Evolutionary conservation across 2,797 vertebrate species (phyloP).

Genomic region (Salarias fasciatus): DNA sequence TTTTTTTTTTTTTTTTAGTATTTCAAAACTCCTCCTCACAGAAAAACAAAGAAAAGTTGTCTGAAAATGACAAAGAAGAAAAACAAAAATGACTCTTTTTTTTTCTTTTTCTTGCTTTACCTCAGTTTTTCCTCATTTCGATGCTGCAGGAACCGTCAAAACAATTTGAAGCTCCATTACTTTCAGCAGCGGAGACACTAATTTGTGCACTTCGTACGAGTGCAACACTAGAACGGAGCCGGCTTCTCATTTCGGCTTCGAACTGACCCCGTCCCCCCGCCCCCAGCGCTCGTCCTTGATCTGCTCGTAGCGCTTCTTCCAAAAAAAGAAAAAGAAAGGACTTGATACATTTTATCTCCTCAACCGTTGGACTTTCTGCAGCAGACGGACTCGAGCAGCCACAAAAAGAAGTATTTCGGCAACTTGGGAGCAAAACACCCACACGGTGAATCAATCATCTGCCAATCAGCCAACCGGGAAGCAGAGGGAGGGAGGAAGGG

Average conservation of each 20-base stretch:
- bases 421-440: constrained; percentile 7
- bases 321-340: no score
- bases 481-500: no score
- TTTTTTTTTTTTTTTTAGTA: constrained; percentile 31
- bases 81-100: constrained; percentile 24
- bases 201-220: constrained; percentile 19
- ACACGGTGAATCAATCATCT: constrained; percentile 9
- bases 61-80: constrained; percentile 57
- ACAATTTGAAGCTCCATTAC: background rate
- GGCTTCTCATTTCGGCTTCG: no score
- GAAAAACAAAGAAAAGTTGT: constrained; percentile 12
- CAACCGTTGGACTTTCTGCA: constrained; percentile 49
- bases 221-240: constrained; percentile 21
- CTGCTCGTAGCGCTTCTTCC: constrained; percentile 35
- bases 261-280: no score
- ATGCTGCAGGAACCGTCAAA: constrained; percentile 10
- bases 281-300: background rate
- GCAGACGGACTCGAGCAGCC: constrained; percentile 11
- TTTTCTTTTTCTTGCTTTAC: constrained; percentile 74
- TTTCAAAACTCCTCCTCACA: constrained; percentile 22
- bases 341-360: background rate
- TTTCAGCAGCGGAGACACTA: constrained; percentile 26
- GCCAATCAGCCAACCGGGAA: background rate
- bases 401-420: constrained; percentile 15
- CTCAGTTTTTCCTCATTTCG: constrained; percentile 58